Evolutionary conservation across 2,888 invertebrate genomes (phyloP).

Genomic region (Sipha maydis): DNA sequence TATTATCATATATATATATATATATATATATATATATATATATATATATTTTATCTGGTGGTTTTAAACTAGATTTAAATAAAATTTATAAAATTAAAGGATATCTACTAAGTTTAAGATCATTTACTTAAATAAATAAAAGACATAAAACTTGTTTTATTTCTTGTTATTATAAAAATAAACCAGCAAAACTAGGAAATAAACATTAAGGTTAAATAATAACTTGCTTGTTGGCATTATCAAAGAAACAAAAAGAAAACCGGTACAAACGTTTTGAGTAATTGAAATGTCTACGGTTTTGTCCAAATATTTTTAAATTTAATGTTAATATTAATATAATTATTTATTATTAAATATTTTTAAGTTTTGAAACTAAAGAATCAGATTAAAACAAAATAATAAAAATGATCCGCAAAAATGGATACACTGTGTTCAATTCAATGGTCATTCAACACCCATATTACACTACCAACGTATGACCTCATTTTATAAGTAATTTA

Average conservation of each 20-base stretch:
- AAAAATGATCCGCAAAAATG: neutral
- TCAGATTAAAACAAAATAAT: neutral
- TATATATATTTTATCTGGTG: neutral
- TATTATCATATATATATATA: no score
- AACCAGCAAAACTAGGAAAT: conserved; percentile 6
- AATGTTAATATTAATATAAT: no score
- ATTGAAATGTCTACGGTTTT: neutral
- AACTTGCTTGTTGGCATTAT: neutral
- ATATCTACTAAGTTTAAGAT: neutral
- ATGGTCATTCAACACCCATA: neutral
- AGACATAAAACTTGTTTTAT: neutral
- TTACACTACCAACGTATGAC: conserved; percentile 8
- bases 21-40: no score
- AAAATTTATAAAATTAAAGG: neutral
- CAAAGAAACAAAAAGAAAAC: neutral
- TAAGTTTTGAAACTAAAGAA: neutral
- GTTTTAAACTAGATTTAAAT: neutral
- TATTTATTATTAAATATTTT: no score
- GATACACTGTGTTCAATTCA: conserved; percentile 9
- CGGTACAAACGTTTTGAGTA: neutral
- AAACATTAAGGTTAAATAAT: conserved; percentile 27
- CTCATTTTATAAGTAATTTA: conserved; percentile 2
- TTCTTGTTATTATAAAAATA: neutral
- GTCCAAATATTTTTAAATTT: neutral
- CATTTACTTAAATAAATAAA: neutral